These are phyloP conservation scores for Onychostoma macrolepis DNA, from an alignment of 2,113 vertebrate species.

Conservation along the genomic window DNA sequence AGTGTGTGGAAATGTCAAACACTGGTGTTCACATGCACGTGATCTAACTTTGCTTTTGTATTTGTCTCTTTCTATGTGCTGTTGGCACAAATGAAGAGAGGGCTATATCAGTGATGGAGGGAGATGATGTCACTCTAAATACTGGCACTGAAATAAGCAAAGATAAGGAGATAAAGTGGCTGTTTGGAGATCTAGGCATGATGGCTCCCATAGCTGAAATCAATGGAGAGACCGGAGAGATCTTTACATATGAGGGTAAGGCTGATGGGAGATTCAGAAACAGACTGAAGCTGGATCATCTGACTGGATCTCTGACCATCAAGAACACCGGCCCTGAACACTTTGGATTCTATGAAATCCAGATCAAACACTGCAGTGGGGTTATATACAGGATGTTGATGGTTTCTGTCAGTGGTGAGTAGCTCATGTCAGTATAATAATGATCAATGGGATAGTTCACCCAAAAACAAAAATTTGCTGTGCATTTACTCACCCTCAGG, in stretches of 20 bases:
- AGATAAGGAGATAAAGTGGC: neutral
- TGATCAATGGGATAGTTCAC: too few species aligned
- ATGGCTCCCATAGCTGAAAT: neutral
- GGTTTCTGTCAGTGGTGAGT: neutral
- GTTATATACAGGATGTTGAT: neutral
- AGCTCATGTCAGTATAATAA: neutral
- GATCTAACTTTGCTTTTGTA: neutral
- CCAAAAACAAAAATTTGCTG: too few species aligned
- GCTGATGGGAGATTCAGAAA: neutral
- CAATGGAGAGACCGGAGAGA: neutral
- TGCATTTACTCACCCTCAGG: too few species aligned
- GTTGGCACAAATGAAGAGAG: neutral
- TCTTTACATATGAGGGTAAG: neutral
- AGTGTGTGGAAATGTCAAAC: too few species aligned
- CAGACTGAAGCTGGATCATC: neutral
- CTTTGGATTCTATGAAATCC: neutral
- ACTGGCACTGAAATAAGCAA: neutral
- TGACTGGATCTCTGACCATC: neutral
- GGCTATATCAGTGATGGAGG: neutral
- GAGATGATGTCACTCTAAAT: neutral
- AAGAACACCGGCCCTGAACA: neutral
- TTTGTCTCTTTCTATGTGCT: neutral
- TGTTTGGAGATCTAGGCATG: neutral
- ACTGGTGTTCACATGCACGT: too few species aligned
- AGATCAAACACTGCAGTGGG: neutral